Conservation (phyloP, 2,113 vertebrate species). For the Bubo bubo region DNA sequence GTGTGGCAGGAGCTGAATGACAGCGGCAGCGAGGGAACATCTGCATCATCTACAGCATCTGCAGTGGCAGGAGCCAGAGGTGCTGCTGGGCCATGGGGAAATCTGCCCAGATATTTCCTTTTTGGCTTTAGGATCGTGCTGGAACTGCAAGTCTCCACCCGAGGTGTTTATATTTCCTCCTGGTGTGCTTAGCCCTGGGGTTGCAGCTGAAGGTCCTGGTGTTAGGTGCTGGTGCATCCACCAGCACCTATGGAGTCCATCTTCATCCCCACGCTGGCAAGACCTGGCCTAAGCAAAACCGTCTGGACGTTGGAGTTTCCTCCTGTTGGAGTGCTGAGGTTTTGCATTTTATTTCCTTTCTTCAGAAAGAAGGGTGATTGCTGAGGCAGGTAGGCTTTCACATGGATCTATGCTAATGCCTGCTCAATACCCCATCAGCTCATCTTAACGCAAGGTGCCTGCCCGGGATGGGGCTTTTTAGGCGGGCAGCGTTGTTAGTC, state of each 20-base stretch:
- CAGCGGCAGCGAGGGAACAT: background rate
- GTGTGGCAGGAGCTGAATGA: background rate
- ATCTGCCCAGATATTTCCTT: background rate
- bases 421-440: background rate
- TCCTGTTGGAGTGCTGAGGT: background rate
- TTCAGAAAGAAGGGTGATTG: background rate
- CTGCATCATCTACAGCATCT: background rate
- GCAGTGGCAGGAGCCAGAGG: too few species aligned
- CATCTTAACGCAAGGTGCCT: background rate
- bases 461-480: background rate
- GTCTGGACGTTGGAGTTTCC: background rate
- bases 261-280: background rate
- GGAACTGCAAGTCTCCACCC: background rate
- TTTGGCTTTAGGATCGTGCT: background rate
- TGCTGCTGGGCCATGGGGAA: background rate
- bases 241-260: too few species aligned
- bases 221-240: background rate
- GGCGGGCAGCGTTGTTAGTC: background rate
- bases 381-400: background rate
- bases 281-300: background rate
- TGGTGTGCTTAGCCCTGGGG: rapidly evolving
- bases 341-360: background rate
- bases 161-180: rapidly evolving
- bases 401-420: background rate
- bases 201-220: background rate